Conservation (phyloP, 2,888 invertebrate genomes). For the Nysson spinosus region DNA sequence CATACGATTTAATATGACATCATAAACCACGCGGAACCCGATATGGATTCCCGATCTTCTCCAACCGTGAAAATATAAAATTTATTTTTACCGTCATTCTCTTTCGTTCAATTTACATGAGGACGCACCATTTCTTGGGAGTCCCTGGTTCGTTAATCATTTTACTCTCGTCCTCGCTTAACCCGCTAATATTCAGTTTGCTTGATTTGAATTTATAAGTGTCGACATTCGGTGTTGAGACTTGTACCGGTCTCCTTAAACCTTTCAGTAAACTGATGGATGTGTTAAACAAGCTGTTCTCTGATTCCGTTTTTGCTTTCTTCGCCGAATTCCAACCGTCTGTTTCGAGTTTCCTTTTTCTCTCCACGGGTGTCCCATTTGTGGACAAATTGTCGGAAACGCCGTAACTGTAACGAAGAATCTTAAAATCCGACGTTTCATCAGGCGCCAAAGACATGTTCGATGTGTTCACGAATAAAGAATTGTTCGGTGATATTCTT, state of each 20-base stretch:
- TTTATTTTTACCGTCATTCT: constrained; percentile 4
- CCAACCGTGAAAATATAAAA: constrained; percentile 25
- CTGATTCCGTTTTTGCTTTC: constrained; percentile 63
- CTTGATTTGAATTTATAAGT: constrained; percentile 59
- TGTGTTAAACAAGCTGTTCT: constrained; percentile 60
- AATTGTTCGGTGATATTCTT: constrained; percentile 71
- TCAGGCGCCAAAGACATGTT: constrained; percentile 59
- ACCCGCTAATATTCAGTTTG: constrained; percentile 52
- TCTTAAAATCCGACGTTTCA: constrained; percentile 56
- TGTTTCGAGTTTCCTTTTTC: constrained; percentile 65
- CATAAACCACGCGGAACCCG: neutral
- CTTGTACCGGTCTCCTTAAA: constrained; percentile 65
- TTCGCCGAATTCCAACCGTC: constrained; percentile 53
- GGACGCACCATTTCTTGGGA: constrained; percentile 67
- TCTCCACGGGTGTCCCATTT: constrained; percentile 62
- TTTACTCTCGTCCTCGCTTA: constrained; percentile 41
- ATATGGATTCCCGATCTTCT: neutral
- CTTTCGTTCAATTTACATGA: constrained; percentile 65
- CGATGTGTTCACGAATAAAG: constrained; percentile 73
- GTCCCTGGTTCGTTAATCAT: constrained; percentile 39
- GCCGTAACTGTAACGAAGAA: constrained; percentile 57
- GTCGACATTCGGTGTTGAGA: constrained; percentile 65
- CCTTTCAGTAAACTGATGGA: constrained; percentile 66
- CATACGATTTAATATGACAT: no score
- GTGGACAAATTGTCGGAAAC: constrained; percentile 34